Base-by-base conservation (phyloP, 2,113 vertebrate species). In the Oryctolagus cuniculus region DNA sequence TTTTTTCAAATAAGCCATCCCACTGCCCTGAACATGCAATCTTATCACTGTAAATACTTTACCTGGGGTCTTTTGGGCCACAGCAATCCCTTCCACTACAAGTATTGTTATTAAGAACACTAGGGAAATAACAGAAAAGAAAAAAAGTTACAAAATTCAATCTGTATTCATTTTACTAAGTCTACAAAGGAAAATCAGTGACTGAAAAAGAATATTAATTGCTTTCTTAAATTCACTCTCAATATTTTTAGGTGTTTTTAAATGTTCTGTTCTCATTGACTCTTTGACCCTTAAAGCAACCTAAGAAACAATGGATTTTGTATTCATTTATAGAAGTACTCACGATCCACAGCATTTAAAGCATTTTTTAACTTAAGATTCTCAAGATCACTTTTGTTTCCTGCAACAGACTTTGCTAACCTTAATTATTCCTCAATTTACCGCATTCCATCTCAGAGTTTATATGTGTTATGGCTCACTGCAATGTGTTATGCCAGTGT, bases 61-160 rank as follows among this genome's bases (percentile, higher is more conserved):
- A 99, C 99, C 99, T 99, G 99, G 99, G 77, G 98, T 99, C 98
- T 99, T 99, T 98, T 99, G 99, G 80, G 99, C 99, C 98, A 99
- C 97, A 4, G 99, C 99, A 90, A 99, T 99, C 38, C 98, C 99
- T 98, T 99, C 99, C 98, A 99, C 99, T 96, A 99, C 99, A 83
- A 99, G 98, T 98, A 99, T 97, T 92, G 99, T 99, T 97, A 99
- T 98, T 97, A 99, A 98, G 98, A 99, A 98, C 98, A 98, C 99
- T 99, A 98, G 89, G 98, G 94, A 98, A 97, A 97, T 53, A 86
- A 98, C n/a, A 98, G 88, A 93, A 96, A 96, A 88, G 31, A 96
- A 81, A 74, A 97, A 75, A 80, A 96, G 89, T 97, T 95, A 97
- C 89, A 91, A 34, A 86, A 90, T 0, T 31, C 16, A 89, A 96